phyloP scores from a whole-genome alignment of 2,888 invertebrate species.

The Agrilus biguttatus region DNA sequence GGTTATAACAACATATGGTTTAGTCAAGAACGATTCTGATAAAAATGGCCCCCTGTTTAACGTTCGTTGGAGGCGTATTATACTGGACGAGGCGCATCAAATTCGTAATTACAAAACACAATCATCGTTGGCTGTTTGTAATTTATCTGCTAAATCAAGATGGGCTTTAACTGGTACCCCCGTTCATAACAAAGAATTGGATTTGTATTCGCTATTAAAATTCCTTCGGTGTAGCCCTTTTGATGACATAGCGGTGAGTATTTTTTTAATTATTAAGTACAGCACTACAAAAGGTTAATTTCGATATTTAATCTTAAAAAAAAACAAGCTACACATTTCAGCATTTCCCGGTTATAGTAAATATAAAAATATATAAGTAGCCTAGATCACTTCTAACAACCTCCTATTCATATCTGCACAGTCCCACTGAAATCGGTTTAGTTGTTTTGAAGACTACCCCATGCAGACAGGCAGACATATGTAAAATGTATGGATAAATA shows the following conservation, averaged over 20 bases:
- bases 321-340: too few species aligned
- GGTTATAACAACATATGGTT: constrained; percentile 80
- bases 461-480: too few species aligned
- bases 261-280: background rate
- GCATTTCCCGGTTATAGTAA: too few species aligned
- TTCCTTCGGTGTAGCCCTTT: constrained; percentile 81
- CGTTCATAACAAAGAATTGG: constrained; percentile 84
- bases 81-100: constrained; percentile 88
- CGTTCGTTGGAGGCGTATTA: constrained; percentile 71
- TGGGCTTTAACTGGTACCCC: constrained; percentile 93
- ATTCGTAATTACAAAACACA: constrained; percentile 78
- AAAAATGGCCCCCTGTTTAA: constrained; percentile 45
- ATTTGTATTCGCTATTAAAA: constrained; percentile 64
- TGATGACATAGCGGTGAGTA: constrained; percentile 56
- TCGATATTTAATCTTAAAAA: too few species aligned
- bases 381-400: too few species aligned
- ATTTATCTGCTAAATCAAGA: constrained; percentile 44
- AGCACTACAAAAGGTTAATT: too few species aligned
- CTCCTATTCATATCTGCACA: too few species aligned
- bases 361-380: too few species aligned
- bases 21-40: constrained; percentile 47
- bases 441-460: too few species aligned
- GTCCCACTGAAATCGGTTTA: too few species aligned
- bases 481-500: too few species aligned
- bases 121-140: constrained; percentile 56